These are phyloP conservation scores for Pygoscelis adeliae DNA, from an alignment of 2,113 vertebrate species.

Conservation along the genomic window DNA sequence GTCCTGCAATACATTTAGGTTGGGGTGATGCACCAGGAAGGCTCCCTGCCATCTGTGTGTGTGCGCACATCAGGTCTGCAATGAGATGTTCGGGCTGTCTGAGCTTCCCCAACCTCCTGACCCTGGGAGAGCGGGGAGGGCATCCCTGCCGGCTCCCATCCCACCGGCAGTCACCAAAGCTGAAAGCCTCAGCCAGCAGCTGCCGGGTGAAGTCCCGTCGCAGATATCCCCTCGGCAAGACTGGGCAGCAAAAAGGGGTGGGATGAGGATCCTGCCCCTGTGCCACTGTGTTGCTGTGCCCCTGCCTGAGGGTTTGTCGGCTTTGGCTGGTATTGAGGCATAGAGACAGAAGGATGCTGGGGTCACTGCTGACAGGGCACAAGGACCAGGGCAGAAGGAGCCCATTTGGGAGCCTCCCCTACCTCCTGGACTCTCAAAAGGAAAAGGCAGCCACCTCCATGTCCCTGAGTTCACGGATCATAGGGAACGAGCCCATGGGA, in stretches of 20 bases:
- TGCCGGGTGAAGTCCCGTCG: neutral
- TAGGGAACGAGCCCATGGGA: neutral
- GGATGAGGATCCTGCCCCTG: neutral
- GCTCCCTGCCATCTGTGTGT: neutral
- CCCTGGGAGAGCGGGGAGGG: neutral
- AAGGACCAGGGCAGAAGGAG: neutral
- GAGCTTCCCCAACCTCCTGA: neutral
- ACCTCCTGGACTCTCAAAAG: neutral
- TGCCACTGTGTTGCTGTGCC: neutral
- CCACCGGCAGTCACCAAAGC: neutral
- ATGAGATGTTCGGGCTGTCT: neutral
- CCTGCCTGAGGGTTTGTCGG: rapidly evolving
- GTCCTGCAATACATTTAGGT: neutral
- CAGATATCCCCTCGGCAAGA: neutral
- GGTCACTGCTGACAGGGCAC: neutral
- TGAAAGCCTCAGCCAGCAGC: neutral
- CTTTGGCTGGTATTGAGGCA: neutral
- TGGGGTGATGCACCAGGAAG: neutral
- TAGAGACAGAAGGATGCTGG: neutral
- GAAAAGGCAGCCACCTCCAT: neutral
- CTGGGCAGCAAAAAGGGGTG: neutral
- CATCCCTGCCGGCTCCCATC: neutral
- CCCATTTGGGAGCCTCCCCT: neutral
- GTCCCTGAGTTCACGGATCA: rapidly evolving
- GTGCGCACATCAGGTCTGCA: neutral